phyloP scores from a whole-genome alignment of 1,140 invertebrate species.

The Leptinotarsa texana region DNA sequence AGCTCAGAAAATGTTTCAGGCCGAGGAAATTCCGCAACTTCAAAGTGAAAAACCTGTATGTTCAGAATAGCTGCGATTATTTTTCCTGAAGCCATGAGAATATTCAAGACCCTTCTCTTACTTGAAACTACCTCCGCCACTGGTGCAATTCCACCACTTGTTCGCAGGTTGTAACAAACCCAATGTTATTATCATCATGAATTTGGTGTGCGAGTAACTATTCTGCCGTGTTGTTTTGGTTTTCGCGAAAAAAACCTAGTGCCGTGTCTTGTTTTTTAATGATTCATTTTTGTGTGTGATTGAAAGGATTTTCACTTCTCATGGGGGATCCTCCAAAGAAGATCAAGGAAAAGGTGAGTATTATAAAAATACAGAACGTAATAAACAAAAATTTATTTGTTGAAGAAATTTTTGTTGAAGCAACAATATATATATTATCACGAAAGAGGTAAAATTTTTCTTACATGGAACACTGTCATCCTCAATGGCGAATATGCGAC shows the following conservation, averaged over 20 bases:
- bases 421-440: too few relatives aligned
- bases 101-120: neutral
- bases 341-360: neutral
- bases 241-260: neutral
- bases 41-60: too few relatives aligned
- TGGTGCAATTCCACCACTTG: neutral
- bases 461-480: too few relatives aligned
- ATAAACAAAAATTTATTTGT: too few relatives aligned
- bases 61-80: too few relatives aligned
- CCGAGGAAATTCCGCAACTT: too few relatives aligned
- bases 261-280: neutral
- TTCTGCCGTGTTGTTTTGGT: neutral
- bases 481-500: too few relatives aligned
- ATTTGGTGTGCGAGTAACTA: neutral
- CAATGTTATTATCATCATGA: neutral
- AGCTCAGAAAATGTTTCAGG: too few relatives aligned
- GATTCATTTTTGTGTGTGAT: neutral
- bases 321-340: neutral
- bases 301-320: neutral
- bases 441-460: too few relatives aligned
- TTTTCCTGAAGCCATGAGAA: too few relatives aligned
- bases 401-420: too few relatives aligned
- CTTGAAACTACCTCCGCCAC: neutral
- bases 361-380: too few relatives aligned
- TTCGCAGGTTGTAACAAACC: neutral